Percentiles rank a stretch among this genome's conserved stretches.
phyloP scores from a whole-genome alignment of 2,113 vertebrate genomes.

The Coturnix japonica region DNA sequence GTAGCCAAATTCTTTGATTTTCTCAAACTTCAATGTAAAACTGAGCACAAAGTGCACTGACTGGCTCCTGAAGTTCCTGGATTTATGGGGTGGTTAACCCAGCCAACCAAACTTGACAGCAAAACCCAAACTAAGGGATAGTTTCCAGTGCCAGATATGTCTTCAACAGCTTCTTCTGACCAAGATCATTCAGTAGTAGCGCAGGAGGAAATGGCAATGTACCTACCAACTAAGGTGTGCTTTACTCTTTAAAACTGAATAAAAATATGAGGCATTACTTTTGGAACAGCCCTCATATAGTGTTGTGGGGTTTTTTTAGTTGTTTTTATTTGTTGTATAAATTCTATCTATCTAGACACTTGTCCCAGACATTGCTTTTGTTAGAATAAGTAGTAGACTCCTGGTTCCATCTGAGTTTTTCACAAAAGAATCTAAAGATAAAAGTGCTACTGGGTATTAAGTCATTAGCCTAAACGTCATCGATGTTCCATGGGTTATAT shows the following conservation, averaged over 20 bases:
- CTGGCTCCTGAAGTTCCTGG: neutral
- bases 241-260: neutral
- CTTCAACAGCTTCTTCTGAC: neutral
- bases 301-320: neutral
- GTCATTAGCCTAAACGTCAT: conserved; percentile 63
- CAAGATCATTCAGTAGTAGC: neutral
- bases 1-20: too few species aligned
- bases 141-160: neutral
- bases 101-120: neutral
- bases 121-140: neutral
- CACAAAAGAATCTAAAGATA: neutral
- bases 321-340: neutral
- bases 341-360: neutral
- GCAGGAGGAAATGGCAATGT: neutral
- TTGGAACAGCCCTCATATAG: too few species aligned
- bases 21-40: too few species aligned
- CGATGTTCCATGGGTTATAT: neutral
- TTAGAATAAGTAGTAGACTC: neutral
- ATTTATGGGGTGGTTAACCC: neutral
- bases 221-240: neutral
- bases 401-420: neutral
- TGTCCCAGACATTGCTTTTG: neutral
- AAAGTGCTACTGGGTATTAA: conserved; percentile 20
- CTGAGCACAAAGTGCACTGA: neutral
- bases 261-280: too few species aligned